Base-by-base conservation (phyloP, 2,888 invertebrate genomes). In the Synanthedon vespiformis region DNA sequence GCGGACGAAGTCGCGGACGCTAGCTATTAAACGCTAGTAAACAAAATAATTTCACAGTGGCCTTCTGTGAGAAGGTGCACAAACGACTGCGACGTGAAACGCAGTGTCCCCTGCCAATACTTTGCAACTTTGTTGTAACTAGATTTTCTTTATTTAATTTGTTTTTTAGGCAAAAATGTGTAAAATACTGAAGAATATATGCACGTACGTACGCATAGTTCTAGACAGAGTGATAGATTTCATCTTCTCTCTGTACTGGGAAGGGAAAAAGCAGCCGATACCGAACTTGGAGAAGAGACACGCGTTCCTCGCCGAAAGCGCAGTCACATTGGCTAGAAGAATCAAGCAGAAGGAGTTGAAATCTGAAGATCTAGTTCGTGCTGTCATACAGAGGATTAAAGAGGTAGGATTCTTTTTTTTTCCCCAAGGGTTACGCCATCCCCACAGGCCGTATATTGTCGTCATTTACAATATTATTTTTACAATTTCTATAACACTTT, bases 371-470 rank as follows among this genome's bases (percentile, higher is more conserved):
- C 88, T 95, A 18, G 93, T 95, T 0, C 82, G 83, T 57, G 90
- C 92, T 3, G 94, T 92, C 66, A 93, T 95, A 56, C 90, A 93
- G 22, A 89, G 96, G 61, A 94, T 95, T 49, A 90, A 92, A 61
- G 89, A 92, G 78, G 90, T 94, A 44, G 60, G 58, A 49, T 48
- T n/a, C n/a, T n/a, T n/a, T n/a, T n/a, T n/a, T n/a, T n/a, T n/a
- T n/a, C n/a, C n/a, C n/a, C n/a, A n/a, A n/a, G n/a, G n/a, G n/a
- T n/a, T n/a, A n/a, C n/a, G n/a, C n/a, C n/a, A n/a, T n/a, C n/a
- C n/a, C n/a, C n/a, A n/a, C n/a, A n/a, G n/a, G n/a, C n/a, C n/a
- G n/a, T n/a, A n/a, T n/a, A n/a, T n/a, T n/a, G n/a, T n/a, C n/a
- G n/a, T n/a, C n/a, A n/a, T n/a, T n/a, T n/a, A n/a, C n/a, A n/a